Evolutionary conservation across 2,113 vertebrate species (phyloP).

Genomic region (Donacobius atricapilla): DNA sequence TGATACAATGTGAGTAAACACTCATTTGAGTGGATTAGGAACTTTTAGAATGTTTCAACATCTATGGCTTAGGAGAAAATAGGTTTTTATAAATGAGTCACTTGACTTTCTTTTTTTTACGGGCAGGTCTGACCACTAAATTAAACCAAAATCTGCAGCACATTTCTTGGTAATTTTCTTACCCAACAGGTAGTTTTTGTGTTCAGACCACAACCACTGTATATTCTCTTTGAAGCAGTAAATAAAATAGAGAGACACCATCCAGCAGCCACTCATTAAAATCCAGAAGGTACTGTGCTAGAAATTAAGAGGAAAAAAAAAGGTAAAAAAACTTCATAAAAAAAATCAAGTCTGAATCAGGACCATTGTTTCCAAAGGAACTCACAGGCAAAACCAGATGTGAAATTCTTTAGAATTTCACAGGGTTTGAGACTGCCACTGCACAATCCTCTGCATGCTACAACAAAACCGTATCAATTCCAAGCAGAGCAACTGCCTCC

Average conservation of each 20-base stretch:
- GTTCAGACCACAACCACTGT: constrained; percentile 69
- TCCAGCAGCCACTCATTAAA: constrained; percentile 74
- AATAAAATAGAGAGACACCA: constrained; percentile 71
- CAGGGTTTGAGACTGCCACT: background rate
- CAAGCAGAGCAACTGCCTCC: background rate
- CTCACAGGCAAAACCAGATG: background rate
- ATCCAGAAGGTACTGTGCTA: constrained; percentile 79
- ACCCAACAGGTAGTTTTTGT: constrained; percentile 69
- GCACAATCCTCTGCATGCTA: background rate
- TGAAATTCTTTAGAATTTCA: background rate
- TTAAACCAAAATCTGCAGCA: background rate
- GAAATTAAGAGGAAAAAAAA: background rate
- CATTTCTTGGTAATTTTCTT: constrained; percentile 38
- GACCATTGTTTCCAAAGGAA: background rate
- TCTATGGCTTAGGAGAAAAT: background rate
- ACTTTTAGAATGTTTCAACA: background rate
- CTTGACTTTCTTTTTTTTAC: background rate
- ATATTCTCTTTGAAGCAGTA: constrained; percentile 68
- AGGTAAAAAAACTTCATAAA: background rate
- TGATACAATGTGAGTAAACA: background rate
- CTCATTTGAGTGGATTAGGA: background rate
- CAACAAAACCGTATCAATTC: background rate
- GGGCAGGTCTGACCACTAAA: background rate
- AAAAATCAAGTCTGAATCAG: background rate
- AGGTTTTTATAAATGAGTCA: background rate